Evolutionary conservation across 2,113 vertebrate species (phyloP).

Genomic region (Myotis lucifugus): DNA sequence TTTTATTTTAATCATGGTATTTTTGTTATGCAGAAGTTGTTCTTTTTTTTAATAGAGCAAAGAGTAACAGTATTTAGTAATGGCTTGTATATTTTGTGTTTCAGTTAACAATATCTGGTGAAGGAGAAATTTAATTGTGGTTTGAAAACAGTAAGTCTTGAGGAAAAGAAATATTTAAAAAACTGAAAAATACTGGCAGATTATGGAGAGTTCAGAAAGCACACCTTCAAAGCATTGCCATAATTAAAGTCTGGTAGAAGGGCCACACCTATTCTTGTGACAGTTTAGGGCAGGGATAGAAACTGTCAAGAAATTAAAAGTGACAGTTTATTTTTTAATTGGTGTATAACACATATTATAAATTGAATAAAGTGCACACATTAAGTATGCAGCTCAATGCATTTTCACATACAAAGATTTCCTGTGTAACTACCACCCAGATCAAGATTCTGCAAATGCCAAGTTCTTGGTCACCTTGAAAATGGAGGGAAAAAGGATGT

Average conservation of each 20-base stretch:
- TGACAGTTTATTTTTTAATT: not conserved
- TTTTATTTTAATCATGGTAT: not conserved
- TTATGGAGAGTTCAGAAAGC: not conserved
- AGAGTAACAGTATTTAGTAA: not conserved
- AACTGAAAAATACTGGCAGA: not conserved
- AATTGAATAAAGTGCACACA: no score
- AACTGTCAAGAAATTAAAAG: constrained; percentile 12
- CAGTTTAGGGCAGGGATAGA: not conserved
- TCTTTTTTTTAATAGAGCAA: not conserved
- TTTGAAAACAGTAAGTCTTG: not conserved
- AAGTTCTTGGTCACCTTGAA: not conserved
- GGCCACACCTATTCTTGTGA: not conserved
- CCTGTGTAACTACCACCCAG: not conserved
- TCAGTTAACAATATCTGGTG: not conserved
- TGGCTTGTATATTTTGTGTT: not conserved
- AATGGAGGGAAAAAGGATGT: not conserved
- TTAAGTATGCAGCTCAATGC: not conserved
- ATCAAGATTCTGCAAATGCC: not conserved
- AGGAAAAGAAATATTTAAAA: not conserved
- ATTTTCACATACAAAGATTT: not conserved
- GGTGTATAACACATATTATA: not conserved
- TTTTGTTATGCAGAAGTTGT: not conserved
- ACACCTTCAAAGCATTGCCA: not conserved
- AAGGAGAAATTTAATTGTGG: not conserved
- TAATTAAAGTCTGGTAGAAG: not conserved